These are phyloP conservation scores for Cephus rjabovi DNA, from an alignment of 2,888 invertebrate species.

Conservation along the genomic window DNA sequence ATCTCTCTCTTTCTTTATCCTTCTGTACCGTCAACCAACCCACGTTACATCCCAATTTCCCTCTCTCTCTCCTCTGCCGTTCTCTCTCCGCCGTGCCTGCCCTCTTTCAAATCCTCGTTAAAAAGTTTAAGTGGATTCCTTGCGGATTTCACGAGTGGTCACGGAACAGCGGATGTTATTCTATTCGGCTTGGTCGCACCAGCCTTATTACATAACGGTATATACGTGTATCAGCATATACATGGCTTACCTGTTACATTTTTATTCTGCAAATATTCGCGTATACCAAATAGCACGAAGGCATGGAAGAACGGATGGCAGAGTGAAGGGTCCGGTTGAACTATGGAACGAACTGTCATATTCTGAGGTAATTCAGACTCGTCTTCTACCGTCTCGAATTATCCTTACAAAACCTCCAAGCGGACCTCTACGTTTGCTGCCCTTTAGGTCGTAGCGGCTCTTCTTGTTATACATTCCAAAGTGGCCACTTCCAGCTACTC, in stretches of 20 bases:
- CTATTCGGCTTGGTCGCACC: slow-evolving; percentile 7
- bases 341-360: not conserved
- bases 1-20: slow-evolving; percentile 8
- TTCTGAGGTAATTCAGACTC: not conserved
- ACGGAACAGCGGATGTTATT: slow-evolving; percentile 15
- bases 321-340: not conserved
- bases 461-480: slow-evolving; percentile 9
- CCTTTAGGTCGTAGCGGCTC: slow-evolving; percentile 1
- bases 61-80: slow-evolving; percentile 19
- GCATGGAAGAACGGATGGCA: not conserved
- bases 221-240: not conserved
- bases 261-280: not conserved
- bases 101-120: slow-evolving; percentile 55
- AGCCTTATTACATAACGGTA: too few species aligned
- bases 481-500: slow-evolving; percentile 6
- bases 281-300: not conserved
- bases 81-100: slow-evolving; percentile 23
- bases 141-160: slow-evolving; percentile 30
- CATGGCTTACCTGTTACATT: not conserved
- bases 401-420: not conserved
- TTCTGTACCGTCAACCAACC: slow-evolving; percentile 13
- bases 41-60: slow-evolving; percentile 21
- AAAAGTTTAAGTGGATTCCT: slow-evolving; percentile 52
- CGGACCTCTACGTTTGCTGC: not conserved
- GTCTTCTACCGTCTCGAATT: not conserved